These are phyloP conservation scores for Netelia virgata DNA, from an alignment of 2,888 invertebrate species.

Conservation along the genomic window DNA sequence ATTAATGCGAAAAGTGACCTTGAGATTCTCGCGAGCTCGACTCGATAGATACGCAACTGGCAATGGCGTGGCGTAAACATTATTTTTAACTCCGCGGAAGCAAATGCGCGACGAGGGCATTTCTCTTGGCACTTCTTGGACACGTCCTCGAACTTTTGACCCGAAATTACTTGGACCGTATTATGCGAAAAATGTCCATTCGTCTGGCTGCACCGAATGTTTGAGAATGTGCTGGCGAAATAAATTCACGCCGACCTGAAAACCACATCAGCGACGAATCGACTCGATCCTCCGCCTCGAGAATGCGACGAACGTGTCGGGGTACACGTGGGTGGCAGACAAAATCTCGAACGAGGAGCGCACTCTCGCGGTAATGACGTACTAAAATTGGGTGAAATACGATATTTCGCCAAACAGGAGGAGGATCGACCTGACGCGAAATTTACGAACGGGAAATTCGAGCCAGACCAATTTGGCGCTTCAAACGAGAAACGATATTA, in stretches of 20 bases:
- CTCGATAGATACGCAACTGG: neutral
- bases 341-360: slow-evolving; percentile 7
- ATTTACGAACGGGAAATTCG: neutral
- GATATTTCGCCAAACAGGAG: slow-evolving; percentile 3
- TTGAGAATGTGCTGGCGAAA: neutral
- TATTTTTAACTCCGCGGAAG: slow-evolving; percentile 45
- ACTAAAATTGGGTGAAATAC: slow-evolving; percentile 41
- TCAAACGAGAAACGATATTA: too few relatives aligned
- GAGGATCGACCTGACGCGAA: neutral
- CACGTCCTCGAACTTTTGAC: slow-evolving; percentile 40
- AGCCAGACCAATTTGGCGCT: too few relatives aligned
- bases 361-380: slow-evolving; percentile 22
- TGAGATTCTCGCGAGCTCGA: neutral
- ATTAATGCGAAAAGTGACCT: neutral
- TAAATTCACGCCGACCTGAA: neutral
- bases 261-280: slow-evolving; percentile 23
- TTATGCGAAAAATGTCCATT: neutral
- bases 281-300: neutral
- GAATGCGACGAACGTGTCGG: neutral
- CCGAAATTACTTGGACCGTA: neutral
- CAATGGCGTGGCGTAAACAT: slow-evolving; percentile 11
- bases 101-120: neutral
- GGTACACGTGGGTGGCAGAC: slow-evolving; percentile 28
- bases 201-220: neutral
- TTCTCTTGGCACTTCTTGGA: neutral